These are phyloP conservation scores for Aplocera efformata DNA, from an alignment of 2,888 invertebrate genomes.

Conservation along the genomic window DNA sequence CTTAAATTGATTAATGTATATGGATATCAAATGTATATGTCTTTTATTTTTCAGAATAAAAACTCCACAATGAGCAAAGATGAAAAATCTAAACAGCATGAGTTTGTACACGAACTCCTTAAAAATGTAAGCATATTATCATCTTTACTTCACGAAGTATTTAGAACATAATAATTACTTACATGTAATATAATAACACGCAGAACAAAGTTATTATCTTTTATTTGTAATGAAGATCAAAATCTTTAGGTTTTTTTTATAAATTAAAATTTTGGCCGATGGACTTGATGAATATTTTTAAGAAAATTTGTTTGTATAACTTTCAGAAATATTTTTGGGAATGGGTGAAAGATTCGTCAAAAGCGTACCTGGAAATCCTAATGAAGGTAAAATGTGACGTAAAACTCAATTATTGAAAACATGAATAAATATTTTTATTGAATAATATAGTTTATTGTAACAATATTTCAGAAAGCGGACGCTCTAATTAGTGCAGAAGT, in stretches of 20 bases:
- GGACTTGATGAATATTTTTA: too few species aligned
- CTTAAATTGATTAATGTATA: too few species aligned
- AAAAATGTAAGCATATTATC: slow-evolving; percentile 30
- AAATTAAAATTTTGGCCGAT: background rate
- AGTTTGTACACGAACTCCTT: slow-evolving; percentile 28
- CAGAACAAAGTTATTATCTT: too few species aligned
- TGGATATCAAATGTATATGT: too few species aligned
- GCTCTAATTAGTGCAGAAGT: slow-evolving; percentile 39
- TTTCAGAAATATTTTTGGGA: slow-evolving; percentile 47
- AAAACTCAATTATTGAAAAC: background rate
- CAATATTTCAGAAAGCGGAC: slow-evolving; percentile 34
- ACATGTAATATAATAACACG: too few species aligned
- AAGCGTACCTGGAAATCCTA: slow-evolving; percentile 36
- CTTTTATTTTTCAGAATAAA: too few species aligned
- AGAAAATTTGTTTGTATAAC: background rate
- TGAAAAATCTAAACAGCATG: slow-evolving; percentile 12
- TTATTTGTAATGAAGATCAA: too few species aligned
- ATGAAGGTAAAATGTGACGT: slow-evolving; percentile 33
- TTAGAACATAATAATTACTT: too few species aligned
- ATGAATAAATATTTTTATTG: background rate
- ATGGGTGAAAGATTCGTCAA: slow-evolving; percentile 40
- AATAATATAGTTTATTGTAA: background rate
- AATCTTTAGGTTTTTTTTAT: too few species aligned
- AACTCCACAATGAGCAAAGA: background rate
- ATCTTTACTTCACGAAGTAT: too few species aligned